Conservation (phyloP, 2,797 vertebrate genomes). For the Odontamblyopus lacepedii region DNA sequence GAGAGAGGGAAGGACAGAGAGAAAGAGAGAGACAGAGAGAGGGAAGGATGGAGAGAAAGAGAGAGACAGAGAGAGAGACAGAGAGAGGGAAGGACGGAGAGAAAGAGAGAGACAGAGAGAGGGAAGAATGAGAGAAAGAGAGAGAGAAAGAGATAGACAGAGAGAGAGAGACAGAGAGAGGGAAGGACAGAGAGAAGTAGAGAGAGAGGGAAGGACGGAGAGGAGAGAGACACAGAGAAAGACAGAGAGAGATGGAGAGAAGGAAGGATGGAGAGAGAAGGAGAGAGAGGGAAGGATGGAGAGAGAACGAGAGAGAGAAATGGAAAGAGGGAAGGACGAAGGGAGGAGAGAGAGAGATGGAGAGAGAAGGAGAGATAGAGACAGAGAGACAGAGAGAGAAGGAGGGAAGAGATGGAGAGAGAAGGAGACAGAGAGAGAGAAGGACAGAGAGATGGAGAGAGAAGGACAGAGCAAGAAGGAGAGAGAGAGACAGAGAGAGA, state of each 20-base stretch:
- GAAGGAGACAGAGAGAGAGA: too few relatives aligned
- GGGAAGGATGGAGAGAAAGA: neutral
- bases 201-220: too few relatives aligned
- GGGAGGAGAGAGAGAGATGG: accelerated
- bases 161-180: neutral
- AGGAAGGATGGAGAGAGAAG: neutral
- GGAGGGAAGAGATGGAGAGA: too few relatives aligned
- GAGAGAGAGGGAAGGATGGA: too few relatives aligned
- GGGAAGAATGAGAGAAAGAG: neutral
- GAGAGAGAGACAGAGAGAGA: too few relatives aligned
- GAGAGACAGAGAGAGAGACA: too few relatives aligned
- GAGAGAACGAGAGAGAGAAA: too few relatives aligned
- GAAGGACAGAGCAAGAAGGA: neutral
- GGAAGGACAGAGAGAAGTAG: neutral
- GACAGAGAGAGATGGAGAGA: neutral
- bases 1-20: too few relatives aligned
- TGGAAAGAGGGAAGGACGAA: neutral
- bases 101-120: neutral
- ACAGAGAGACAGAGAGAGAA: neutral
- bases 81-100: too few relatives aligned
- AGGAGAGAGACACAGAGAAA: too few relatives aligned
- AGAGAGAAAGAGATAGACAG: too few relatives aligned
- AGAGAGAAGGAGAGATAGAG: too few relatives aligned
- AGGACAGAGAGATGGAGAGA: neutral
- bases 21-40: neutral